phyloP scores from a whole-genome alignment of 1,140 invertebrate genomes.

The Apocrypta bakeri region DNA sequence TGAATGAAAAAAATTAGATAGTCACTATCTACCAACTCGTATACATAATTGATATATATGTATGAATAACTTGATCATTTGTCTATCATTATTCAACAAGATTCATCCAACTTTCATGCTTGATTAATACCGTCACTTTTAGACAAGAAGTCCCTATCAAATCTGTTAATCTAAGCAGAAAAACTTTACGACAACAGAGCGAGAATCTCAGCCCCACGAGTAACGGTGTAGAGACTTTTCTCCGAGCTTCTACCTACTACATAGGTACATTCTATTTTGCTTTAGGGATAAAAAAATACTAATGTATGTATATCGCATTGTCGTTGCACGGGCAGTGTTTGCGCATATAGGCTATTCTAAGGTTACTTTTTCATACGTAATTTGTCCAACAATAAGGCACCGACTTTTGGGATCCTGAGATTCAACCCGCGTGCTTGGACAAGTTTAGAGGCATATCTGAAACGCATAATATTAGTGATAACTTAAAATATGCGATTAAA shows the following conservation, averaged over 20 bases:
- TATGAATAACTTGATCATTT: neutral
- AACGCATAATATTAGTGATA: slow-evolving; percentile 46
- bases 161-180: slow-evolving; percentile 24
- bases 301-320: slow-evolving; percentile 69
- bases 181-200: slow-evolving; percentile 5
- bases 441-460: slow-evolving; percentile 75
- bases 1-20: slow-evolving; percentile 6
- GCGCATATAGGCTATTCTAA: slow-evolving; percentile 47
- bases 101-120: neutral
- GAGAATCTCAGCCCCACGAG: slow-evolving; percentile 24
- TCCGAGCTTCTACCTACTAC: slow-evolving; percentile 65
- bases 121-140: slow-evolving; percentile 1
- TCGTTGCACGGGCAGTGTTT: slow-evolving; percentile 74
- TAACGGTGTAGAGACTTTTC: slow-evolving; percentile 51
- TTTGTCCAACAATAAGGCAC: slow-evolving; percentile 72
- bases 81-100: slow-evolving; percentile 23
- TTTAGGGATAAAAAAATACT: slow-evolving; percentile 73
- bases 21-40: neutral
- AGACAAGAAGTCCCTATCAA: neutral
- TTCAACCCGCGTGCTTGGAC: slow-evolving; percentile 75
- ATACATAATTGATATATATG: no score
- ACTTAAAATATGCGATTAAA: neutral
- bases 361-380: slow-evolving; percentile 50
- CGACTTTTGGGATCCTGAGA: slow-evolving; percentile 72
- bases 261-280: slow-evolving; percentile 60